phyloP scores from a whole-genome alignment of 2,888 invertebrate genomes.

The Nymphalis c-album region DNA sequence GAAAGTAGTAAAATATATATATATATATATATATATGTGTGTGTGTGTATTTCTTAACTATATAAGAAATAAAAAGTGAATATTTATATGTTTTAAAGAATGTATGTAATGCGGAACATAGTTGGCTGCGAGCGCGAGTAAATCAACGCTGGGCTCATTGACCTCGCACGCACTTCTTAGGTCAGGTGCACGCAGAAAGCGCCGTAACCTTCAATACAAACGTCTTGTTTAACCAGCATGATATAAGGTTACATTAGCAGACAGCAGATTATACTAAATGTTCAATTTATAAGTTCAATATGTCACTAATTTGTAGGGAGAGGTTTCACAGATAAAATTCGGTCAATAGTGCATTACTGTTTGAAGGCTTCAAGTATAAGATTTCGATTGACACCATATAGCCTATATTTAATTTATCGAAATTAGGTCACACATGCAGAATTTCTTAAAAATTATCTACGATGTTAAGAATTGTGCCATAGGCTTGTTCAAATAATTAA shows the following conservation, averaged over 20 bases:
- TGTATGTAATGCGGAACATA: not conserved
- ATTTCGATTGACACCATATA: too few relatives aligned
- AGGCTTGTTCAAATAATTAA: too few relatives aligned
- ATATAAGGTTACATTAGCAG: not conserved
- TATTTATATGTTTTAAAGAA: not conserved
- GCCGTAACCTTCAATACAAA: conserved; percentile 9
- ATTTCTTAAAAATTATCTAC: too few relatives aligned
- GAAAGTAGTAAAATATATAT: too few relatives aligned
- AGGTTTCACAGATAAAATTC: not conserved
- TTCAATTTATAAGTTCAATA: not conserved
- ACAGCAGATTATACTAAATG: too few relatives aligned
- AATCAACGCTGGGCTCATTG: conserved; percentile 16
- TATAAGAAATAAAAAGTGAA: not conserved
- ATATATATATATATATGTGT: too few relatives aligned
- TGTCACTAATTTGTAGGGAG: not conserved
- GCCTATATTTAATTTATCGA: too few relatives aligned
- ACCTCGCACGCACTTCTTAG: conserved; percentile 27
- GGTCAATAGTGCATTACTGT: too few relatives aligned
- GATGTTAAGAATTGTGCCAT: too few relatives aligned
- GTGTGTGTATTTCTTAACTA: too few relatives aligned
- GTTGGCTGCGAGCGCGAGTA: not conserved
- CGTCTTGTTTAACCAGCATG: not conserved
- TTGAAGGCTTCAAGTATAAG: too few relatives aligned
- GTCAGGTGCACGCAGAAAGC: conserved; percentile 32
- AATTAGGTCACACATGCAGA: too few relatives aligned